These are phyloP conservation scores for Cryptus armator DNA, from an alignment of 2,888 invertebrate genomes.

Conservation along the genomic window DNA sequence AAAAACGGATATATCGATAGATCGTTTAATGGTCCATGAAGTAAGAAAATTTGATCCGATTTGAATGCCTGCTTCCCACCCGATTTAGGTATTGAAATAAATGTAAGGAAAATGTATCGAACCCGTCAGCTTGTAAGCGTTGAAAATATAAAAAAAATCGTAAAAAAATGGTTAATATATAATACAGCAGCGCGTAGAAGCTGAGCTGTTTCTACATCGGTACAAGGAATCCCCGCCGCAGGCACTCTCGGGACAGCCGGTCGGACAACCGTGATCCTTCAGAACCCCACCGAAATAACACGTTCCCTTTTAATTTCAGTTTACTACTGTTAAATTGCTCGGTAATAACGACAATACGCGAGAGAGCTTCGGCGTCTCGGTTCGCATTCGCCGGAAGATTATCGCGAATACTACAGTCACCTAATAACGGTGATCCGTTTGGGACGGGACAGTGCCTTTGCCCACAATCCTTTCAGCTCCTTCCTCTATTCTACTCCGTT, in stretches of 20 bases:
- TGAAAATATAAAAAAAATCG: no score
- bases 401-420: background rate
- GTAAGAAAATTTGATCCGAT: no score
- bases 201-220: background rate
- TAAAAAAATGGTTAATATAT: no score
- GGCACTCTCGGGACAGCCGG: conserved; percentile 14
- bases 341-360: conserved; percentile 80
- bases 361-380: conserved; percentile 59
- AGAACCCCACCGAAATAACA: conserved; percentile 75
- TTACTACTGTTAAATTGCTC: conserved; percentile 84
- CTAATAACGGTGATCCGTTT: conserved; percentile 79
- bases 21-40: no score
- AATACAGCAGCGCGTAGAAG: background rate
- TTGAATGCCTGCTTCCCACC: no score
- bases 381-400: background rate
- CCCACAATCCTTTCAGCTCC: conserved; percentile 8
- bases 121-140: no score
- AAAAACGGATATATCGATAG: no score
- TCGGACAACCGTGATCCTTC: conserved; percentile 15
- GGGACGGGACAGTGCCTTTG: conserved; percentile 28
- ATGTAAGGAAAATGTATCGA: no score
- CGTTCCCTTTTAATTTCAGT: conserved; percentile 82
- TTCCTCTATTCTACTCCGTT: background rate
- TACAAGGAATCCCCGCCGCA: background rate
- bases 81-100: no score